Conservation (phyloP, 2,888 invertebrate genomes). For the Tachina lurida region DNA sequence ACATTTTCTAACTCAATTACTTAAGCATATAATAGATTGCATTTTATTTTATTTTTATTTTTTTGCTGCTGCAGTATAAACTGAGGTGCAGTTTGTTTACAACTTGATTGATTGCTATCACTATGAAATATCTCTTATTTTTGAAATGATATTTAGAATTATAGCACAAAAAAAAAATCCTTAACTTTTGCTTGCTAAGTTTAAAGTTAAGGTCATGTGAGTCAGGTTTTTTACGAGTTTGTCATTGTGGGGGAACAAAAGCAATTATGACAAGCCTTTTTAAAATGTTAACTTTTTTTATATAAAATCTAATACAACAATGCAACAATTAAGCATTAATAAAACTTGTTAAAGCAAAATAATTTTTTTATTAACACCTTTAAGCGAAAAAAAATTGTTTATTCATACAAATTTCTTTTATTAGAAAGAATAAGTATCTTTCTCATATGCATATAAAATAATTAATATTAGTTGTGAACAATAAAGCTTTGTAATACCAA, state of each 20-base stretch:
- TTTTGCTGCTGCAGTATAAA: background rate
- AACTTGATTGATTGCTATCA: constrained; percentile 66
- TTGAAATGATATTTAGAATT: constrained; percentile 42
- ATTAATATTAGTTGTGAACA: too few species aligned
- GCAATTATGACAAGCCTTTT: constrained; percentile 62
- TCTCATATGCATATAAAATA: too few species aligned
- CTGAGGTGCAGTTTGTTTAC: constrained; percentile 61
- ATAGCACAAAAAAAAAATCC: constrained; percentile 1
- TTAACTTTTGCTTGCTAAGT: constrained; percentile 45
- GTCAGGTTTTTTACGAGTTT: constrained; percentile 68
- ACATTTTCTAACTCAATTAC: constrained; percentile 31
- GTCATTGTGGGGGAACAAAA: constrained; percentile 11
- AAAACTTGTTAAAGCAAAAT: background rate
- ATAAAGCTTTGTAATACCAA: too few species aligned
- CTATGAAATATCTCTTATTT: constrained; percentile 56
- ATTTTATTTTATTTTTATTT: constrained; percentile 31
- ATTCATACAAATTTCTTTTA: too few species aligned
- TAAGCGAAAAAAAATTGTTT: too few species aligned
- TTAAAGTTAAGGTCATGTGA: constrained; percentile 70
- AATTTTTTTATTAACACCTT: too few species aligned
- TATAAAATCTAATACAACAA: background rate
- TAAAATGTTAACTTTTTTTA: background rate
- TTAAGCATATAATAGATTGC: constrained; percentile 16
- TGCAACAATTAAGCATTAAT: background rate
- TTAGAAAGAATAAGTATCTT: too few species aligned